Percentiles rank a stretch among this genome's conserved stretches.
Conservation (phyloP, 2,797 vertebrate genomes). For the Valencia hispanica region DNA sequence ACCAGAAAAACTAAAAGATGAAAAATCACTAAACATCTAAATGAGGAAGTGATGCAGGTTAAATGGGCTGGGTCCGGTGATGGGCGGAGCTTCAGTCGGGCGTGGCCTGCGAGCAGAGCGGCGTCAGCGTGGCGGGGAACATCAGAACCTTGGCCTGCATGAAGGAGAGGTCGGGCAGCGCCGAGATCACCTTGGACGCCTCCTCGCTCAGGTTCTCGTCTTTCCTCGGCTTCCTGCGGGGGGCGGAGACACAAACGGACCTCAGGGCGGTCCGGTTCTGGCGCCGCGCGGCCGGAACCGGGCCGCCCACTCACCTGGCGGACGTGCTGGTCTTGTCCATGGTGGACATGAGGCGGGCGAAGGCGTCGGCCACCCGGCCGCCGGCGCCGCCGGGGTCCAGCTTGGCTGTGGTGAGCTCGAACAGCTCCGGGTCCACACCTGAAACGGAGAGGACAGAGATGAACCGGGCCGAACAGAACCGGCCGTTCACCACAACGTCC, state of each 20-base stretch:
- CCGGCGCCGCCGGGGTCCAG: slow-evolving; percentile 84
- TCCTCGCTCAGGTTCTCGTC: slow-evolving; percentile 95
- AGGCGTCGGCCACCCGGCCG: slow-evolving; percentile 90
- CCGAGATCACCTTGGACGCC: slow-evolving; percentile 89
- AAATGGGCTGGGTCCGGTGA: slow-evolving; percentile 14
- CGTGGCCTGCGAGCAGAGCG: slow-evolving; percentile 76
- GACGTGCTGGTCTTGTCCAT: slow-evolving; percentile 96
- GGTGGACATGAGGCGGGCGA: slow-evolving; percentile 96
- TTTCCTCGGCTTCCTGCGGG: slow-evolving; percentile 88
- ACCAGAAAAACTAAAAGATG: neutral
- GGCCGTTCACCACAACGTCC: too few relatives aligned
- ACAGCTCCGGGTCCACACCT: slow-evolving; percentile 98
- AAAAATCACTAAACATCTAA: neutral
- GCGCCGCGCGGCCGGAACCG: neutral
- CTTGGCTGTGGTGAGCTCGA: slow-evolving; percentile 94
- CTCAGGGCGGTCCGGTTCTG: neutral
- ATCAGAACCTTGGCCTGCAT: slow-evolving; percentile 99
- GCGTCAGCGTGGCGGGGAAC: slow-evolving; percentile 94
- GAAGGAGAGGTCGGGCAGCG: slow-evolving; percentile 94
- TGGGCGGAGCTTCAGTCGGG: slow-evolving; percentile 46
- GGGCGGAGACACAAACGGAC: neutral
- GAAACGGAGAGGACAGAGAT: slow-evolving; percentile 9
- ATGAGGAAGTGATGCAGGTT: neutral
- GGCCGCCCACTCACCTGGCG: slow-evolving; percentile 83
- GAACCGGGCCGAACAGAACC: too few relatives aligned